Conservation (phyloP, 2,797 vertebrate genomes). For the Lacerta agilis region DNA sequence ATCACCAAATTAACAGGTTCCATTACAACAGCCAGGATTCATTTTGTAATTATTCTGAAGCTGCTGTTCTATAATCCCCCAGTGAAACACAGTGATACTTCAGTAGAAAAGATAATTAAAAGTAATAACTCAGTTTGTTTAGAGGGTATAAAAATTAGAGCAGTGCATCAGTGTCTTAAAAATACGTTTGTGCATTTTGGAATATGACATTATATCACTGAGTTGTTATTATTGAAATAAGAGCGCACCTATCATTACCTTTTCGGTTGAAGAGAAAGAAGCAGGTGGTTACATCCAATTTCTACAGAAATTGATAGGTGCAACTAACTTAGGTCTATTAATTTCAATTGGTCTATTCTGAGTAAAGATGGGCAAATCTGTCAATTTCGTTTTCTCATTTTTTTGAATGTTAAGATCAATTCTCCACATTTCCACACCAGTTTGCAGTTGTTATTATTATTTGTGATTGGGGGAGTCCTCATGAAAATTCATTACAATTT, state of each 20-base stretch:
- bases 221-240: background rate
- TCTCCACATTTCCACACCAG: too few species aligned
- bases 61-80: conserved; percentile 28
- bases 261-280: conserved; percentile 21
- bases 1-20: conserved; percentile 4
- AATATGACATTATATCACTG: background rate
- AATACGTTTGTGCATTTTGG: conserved; percentile 1
- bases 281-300: background rate
- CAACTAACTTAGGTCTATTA: too few species aligned
- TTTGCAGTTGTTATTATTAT: too few species aligned
- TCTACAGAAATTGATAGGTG: too few species aligned
- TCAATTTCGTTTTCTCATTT: too few species aligned
- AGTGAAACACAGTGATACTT: conserved; percentile 30
- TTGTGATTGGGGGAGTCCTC: too few species aligned
- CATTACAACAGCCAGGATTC: conserved; percentile 18
- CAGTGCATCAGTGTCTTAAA: conserved; percentile 13
- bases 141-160: conserved; percentile 39
- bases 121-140: conserved; percentile 49
- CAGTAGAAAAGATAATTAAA: conserved; percentile 50
- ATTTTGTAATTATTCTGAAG: conserved; percentile 35
- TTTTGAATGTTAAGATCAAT: too few species aligned
- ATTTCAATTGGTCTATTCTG: too few species aligned
- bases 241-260: background rate
- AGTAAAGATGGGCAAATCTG: too few species aligned
- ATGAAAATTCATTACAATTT: too few species aligned